phyloP scores from a whole-genome alignment of 2,113 vertebrate species.

The Etheostoma spectabile region DNA sequence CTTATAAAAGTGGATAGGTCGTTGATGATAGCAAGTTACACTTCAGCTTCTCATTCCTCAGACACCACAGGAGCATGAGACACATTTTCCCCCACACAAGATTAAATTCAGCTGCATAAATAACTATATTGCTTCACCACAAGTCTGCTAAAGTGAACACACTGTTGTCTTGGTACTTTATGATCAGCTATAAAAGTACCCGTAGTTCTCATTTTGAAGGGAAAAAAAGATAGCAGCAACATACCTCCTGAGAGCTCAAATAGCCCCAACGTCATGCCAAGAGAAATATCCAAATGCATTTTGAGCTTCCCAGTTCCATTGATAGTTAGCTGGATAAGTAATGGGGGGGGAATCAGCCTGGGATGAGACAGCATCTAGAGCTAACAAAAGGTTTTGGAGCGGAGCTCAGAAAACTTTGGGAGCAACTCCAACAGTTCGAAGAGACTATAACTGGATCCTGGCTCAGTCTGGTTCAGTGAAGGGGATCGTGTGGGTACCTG shows the following conservation, averaged over 20 bases:
- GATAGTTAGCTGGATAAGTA: conserved; percentile 38
- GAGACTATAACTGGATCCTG: conserved; percentile 62
- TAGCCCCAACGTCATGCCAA: conserved; percentile 42
- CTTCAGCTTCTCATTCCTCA: conserved; percentile 5
- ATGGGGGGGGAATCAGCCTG: background rate
- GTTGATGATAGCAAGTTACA: conserved; percentile 2
- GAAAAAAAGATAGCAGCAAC: conserved; percentile 34
- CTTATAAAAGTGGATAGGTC: conserved; percentile 52
- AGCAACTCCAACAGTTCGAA: conserved; percentile 31
- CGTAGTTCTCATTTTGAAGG: conserved; percentile 45
- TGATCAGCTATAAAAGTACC: conserved; percentile 49
- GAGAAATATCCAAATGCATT: conserved; percentile 75
- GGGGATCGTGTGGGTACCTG: conserved; percentile 62
- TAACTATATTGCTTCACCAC: conserved; percentile 50
- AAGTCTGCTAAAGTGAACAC: conserved; percentile 55
- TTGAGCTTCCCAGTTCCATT: conserved; percentile 46
- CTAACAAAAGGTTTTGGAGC: conserved; percentile 22
- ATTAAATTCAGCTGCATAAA: conserved; percentile 58
- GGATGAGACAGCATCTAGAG: conserved; percentile 33
- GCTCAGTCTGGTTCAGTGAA: conserved; percentile 35
- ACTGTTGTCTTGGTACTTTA: conserved; percentile 46
- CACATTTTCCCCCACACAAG: background rate
- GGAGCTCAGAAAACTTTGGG: conserved; percentile 1
- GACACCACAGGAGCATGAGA: conserved; percentile 16
- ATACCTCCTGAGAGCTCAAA: conserved; percentile 71